Conservation (phyloP, 2,888 invertebrate genomes). For the Nesidiocoris tenuis region DNA sequence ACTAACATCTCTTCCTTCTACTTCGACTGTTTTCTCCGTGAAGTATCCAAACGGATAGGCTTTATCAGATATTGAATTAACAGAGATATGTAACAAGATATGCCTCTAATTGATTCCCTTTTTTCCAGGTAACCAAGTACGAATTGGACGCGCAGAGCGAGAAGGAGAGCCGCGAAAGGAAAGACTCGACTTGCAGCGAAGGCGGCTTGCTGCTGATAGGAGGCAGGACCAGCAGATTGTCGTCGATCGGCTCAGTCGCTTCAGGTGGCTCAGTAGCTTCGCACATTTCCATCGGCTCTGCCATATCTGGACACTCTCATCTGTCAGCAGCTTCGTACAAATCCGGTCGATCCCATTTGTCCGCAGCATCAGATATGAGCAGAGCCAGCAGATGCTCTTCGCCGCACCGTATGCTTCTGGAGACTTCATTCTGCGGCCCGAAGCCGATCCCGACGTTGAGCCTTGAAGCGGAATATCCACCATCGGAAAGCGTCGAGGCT, state of each 20-base stretch:
- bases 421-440: conserved; percentile 87
- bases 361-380: conserved; percentile 50
- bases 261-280: conserved; percentile 52
- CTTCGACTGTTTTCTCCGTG: conserved; percentile 11
- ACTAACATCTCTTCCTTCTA: conserved; percentile 15
- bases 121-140: conserved; percentile 47
- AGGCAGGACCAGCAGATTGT: conserved; percentile 77
- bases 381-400: conserved; percentile 61
- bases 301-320: conserved; percentile 60
- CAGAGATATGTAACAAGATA: neutral
- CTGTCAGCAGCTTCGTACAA: conserved; percentile 55
- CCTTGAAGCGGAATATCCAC: conserved; percentile 52
- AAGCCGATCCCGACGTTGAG: conserved; percentile 61
- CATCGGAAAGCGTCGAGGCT: conserved; percentile 49
- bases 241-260: conserved; percentile 67
- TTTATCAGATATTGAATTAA: neutral
- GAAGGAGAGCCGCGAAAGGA: conserved; percentile 53
- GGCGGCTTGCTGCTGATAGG: conserved; percentile 67
- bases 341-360: conserved; percentile 51
- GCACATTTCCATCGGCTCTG: conserved; percentile 47
- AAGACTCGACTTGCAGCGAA: conserved; percentile 57
- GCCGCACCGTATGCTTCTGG: conserved; percentile 85
- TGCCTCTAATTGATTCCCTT: neutral
- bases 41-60: neutral
- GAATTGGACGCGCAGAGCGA: conserved; percentile 53